Evolutionary conservation across 2,888 invertebrate species (phyloP), one percentile per base, ranked within the genome.

Genomic region (Eretmocerus hayati): DNA sequence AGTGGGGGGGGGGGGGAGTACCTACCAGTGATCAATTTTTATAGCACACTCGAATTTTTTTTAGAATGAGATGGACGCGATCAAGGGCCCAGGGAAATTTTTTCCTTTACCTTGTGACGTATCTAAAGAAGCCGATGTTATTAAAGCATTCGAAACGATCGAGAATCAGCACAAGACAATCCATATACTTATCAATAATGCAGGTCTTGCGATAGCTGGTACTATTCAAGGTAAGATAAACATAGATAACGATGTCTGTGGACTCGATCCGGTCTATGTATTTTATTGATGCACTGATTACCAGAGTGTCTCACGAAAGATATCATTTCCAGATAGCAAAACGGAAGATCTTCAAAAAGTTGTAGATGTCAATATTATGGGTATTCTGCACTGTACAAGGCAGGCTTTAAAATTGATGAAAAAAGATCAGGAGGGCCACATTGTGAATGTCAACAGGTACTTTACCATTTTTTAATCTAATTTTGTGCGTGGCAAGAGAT

Each of bases 101-200:
- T 26, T 11, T 6, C 6, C 26, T 6, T 26, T 26, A 26, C 8
- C 26, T 26, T 26, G 26, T 26, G 26, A 26, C 11, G 26, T 26
- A 11, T 9, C 8, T 26, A 11, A 26, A 26, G 26, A 26, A 26
- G 11, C 8, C 6, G 11, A 26, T 26, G 26, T 26, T 6, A 26
- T 9, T 9, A 26, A 11, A 26, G 26, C 26, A 9, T 26, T 26
- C 26, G 11, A 26, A 26, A 26, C 11, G 8, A 26, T 26, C 11
- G 11, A 26, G 11, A 26, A 62, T n/a, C 66, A 61, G 19, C 57
- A 71, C 2, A 68, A 66, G 4, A 61, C 62, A 0, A 61, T 71
- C 6, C 60, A 68, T 39, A 62, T 72, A 37, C 56, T 72, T 30
- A 58, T 72, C 3, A 73, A 73, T 43, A 71, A 71, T 51, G 71